Conservation (phyloP, 2,113 vertebrate genomes). For the Leptocoma aspasia region DNA sequence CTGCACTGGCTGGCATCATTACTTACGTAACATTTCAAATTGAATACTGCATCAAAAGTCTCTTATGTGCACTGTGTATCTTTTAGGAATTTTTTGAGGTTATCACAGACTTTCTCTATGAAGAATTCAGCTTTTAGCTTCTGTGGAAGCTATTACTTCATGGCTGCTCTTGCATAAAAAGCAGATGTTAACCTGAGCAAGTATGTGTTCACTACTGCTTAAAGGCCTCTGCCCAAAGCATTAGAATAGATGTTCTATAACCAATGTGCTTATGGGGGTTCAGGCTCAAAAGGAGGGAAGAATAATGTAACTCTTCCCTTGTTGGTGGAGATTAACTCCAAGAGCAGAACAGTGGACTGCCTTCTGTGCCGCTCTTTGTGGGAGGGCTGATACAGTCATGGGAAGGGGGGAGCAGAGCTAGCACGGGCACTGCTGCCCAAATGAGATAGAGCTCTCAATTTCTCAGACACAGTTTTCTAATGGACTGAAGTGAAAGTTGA, state of each 20-base stretch:
- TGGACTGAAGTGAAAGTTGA: not conserved
- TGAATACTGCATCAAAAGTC: not conserved
- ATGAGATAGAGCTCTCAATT: not conserved
- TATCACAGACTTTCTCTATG: not conserved
- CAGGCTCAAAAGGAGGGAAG: accelerated
- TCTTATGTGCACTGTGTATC: not conserved
- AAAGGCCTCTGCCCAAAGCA: not conserved
- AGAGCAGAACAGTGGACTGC: not conserved
- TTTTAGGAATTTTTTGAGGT: not conserved
- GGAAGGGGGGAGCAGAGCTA: not conserved
- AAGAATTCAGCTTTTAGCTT: not conserved
- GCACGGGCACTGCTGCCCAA: not conserved
- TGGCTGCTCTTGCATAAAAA: not conserved
- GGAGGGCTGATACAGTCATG: not conserved
- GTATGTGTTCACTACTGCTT: not conserved
- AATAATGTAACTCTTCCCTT: not conserved
- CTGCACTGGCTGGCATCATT: not conserved
- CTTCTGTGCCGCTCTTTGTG: not conserved
- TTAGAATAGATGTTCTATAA: not conserved
- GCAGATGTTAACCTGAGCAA: not conserved
- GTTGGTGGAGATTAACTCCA: not conserved
- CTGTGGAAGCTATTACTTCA: not conserved
- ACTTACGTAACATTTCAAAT: not conserved
- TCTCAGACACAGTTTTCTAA: not conserved
- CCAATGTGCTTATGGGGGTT: not conserved